Conservation (phyloP, 2,888 invertebrate species). For the Cylloceria caligata region DNA sequence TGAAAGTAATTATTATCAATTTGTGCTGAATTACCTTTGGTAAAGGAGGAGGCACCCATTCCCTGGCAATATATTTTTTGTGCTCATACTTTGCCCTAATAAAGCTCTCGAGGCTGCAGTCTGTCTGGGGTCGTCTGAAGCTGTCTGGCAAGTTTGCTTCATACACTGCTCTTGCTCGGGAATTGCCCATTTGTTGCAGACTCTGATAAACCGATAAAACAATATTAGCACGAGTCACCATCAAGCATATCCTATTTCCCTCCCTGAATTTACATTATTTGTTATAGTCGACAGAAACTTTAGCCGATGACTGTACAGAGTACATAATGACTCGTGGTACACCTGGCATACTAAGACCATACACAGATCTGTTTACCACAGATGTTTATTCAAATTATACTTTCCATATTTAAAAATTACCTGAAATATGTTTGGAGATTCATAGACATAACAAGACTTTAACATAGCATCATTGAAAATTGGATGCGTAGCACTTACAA, state of each 20-base stretch:
- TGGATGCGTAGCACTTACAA: constrained; percentile 85
- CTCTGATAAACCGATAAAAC: constrained; percentile 84
- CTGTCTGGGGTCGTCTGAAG: constrained; percentile 97
- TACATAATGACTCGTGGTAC: constrained; percentile 25
- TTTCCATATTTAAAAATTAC: neutral
- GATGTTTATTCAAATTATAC: constrained; percentile 11
- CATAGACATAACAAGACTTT: neutral
- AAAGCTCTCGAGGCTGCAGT: constrained; percentile 97
- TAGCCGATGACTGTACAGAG: neutral
- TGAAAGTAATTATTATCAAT: too few relatives aligned
- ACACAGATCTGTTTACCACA: neutral
- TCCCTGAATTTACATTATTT: neutral
- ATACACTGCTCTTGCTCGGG: constrained; percentile 97
- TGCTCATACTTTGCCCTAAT: constrained; percentile 99
- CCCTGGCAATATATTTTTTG: constrained; percentile 99
- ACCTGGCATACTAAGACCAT: constrained; percentile 2
- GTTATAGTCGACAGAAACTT: neutral
- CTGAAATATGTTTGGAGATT: neutral
- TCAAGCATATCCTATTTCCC: neutral
- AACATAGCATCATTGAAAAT: constrained; percentile 6
- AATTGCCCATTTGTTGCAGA: constrained; percentile 99
- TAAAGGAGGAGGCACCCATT: constrained; percentile 96
- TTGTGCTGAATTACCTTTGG: constrained; percentile 89
- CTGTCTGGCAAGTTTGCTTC: constrained; percentile 98
- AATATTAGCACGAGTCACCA: constrained; percentile 28